Evolutionary conservation across 2,888 invertebrate species (phyloP), one percentile per base, ranked within the genome.

Genomic region (Zygothrica quintamaculata): DNA sequence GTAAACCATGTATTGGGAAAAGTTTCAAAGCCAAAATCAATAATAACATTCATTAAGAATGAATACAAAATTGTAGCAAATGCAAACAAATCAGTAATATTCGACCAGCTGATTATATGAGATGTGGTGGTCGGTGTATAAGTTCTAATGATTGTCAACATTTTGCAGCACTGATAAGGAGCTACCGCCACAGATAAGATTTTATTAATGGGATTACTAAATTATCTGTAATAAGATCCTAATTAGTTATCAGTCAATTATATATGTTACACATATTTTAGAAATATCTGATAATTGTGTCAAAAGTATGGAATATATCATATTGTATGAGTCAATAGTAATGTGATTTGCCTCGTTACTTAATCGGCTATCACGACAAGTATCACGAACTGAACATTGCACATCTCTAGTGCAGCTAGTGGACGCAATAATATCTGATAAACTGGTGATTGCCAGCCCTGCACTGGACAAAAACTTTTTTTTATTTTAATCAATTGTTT

Each of bases 401-500:
- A 37, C 65, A 65, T 65, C 67, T 40, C 65, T 36, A 66, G 6
- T 65, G 65, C 67, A 66, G 36, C 7, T n/a, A 74, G 56, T 39
- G 59, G 69, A 69, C 74, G 74, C 70, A 70, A 70, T 62, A 55
- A 60, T 66, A 71, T 67, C 61, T 60, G 68, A 70, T 65, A 70
- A 40, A 44, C 56, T 55, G 33, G 44, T 31, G 34, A 26, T 15
- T 43, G 60, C 64, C 75, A 73, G 46, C 73, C 75, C 73, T 73
- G 71, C 51, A 22, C 36, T 67, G 68, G 40, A 72, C 65, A 76
- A 67, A 71, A 76, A 62, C 60, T 53, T 50, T 48, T n/a, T 51
- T 66, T 67, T 64, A 74, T 67, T 61, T 74, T 57, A 58, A 67
- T 67, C 74, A 75, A 75, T 59, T 75, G 76, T 75, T 78, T 78